phyloP scores from a whole-genome alignment of 2,888 invertebrate species.

The Epinotia ramella region DNA sequence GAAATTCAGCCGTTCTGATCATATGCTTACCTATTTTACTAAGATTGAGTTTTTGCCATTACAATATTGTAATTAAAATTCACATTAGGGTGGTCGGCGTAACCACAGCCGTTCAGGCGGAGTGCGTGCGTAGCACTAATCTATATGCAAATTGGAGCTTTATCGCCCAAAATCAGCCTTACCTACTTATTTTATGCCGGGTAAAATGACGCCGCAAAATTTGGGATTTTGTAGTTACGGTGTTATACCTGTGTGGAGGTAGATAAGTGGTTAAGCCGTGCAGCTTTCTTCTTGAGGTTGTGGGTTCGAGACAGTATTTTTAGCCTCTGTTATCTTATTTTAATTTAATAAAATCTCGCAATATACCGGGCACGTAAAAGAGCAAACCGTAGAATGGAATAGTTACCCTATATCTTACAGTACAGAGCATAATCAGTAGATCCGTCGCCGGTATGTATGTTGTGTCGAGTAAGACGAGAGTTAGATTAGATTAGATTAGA shows the following conservation, averaged over 20 bases:
- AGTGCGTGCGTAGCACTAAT: slow-evolving; percentile 56
- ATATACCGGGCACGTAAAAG: too few relatives aligned
- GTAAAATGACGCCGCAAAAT: slow-evolving; percentile 10
- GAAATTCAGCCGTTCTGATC: too few relatives aligned
- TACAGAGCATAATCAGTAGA: too few relatives aligned
- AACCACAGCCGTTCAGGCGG: slow-evolving; percentile 14
- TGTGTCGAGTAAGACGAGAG: too few relatives aligned
- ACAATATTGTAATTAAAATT: slow-evolving; percentile 33
- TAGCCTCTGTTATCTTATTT: too few relatives aligned
- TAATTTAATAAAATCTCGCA: too few relatives aligned
- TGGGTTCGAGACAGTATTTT: too few relatives aligned
- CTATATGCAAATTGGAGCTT: slow-evolving; percentile 68
- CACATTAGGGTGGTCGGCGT: slow-evolving; percentile 2
- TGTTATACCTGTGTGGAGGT: not conserved
- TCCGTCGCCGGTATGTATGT: too few relatives aligned
- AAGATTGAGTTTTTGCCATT: slow-evolving; percentile 9
- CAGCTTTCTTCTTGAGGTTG: not conserved
- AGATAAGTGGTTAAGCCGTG: not conserved
- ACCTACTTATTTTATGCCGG: slow-evolving; percentile 49
- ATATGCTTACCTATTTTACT: not conserved
- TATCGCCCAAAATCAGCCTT: slow-evolving; percentile 58
- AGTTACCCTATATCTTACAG: too few relatives aligned
- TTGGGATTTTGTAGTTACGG: slow-evolving; percentile 18
- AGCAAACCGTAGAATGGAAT: too few relatives aligned
- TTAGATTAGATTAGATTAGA: too few relatives aligned